Evolutionary conservation across 2,113 vertebrate species (phyloP), one percentile per base, ranked within the genome.

Genomic region (Potamarius usumacintae): DNA sequence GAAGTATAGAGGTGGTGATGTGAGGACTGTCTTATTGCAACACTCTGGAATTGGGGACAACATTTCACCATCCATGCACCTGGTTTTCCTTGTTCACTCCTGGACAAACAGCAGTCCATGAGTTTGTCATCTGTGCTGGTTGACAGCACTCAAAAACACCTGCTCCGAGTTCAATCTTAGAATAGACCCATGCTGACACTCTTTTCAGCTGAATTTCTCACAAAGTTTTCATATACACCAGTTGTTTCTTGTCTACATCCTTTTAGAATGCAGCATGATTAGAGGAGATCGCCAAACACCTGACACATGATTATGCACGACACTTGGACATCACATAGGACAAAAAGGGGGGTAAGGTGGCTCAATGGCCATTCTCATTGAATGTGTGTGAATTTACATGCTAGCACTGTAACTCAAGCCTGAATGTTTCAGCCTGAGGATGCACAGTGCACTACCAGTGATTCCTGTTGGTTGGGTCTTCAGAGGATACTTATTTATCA

Each of bases 1-100:
- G 83, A 65, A 81, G 86, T 82, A 63, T 53, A 83, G 89, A 82
- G 78, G 79, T 83, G 83, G 80, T 82, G 89, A 62, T 86, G 67
- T 80, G 30, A 83, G 89, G 76, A 62, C 58, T 71, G 79, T 34
- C 69, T 85, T 84, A 89, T 86, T 85, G 82, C 74, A 80, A 50
- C 85, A 78, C 82, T 77, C 55, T 71, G 74, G 80, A 86, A 89
- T 86, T 71, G 65, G 77, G 83, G 87, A 82, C 87, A 90, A 85
- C 88, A 86, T 91, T 87, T 90, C 52, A 87, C 62, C 87, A 86
- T 85, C 83, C 67, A 81, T 86, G 87, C 84, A 91, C 88, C 82
- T 25, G 60, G 74, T 34, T 83, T 71, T 88, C 78, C 67, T 62
- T 79, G 63, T 86, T 88, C 82, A 79, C 53, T 78, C 15, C 53